Percentiles rank a stretch among this genome's conserved stretches.
These are phyloP conservation scores for Hemibagrus guttatus DNA, from an alignment of 2,797 vertebrate species.

Conservation along the genomic window DNA sequence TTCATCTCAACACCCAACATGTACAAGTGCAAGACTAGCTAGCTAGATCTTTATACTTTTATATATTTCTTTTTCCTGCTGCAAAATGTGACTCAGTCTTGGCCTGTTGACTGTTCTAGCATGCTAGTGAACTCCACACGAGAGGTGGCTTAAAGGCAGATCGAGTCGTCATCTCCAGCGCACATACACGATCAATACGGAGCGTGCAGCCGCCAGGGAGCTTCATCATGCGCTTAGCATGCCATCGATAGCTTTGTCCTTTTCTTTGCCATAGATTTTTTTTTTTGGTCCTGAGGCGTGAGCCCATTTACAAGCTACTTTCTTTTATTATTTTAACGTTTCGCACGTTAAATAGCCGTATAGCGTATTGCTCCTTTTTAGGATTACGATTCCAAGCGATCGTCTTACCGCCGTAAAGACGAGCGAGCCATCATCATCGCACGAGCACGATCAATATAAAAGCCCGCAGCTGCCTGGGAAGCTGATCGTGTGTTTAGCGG, in stretches of 20 bases:
- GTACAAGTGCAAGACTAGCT: not conserved
- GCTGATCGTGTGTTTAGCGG: conserved; percentile 14
- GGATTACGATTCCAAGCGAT: not conserved
- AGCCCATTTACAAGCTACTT: not conserved
- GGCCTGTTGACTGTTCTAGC: not conserved
- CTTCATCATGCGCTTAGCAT: conserved; percentile 3
- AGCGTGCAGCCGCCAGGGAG: not conserved
- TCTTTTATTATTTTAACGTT: not conserved
- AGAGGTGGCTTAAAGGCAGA: not conserved
- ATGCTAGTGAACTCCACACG: not conserved
- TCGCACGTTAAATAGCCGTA: not conserved
- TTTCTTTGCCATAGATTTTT: conserved; percentile 1
- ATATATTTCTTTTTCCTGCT: not conserved
- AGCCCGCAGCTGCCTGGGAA: conserved; percentile 4
- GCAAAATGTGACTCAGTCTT: not conserved
- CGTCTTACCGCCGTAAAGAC: not conserved
- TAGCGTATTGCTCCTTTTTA: not conserved
- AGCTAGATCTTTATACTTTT: not conserved
- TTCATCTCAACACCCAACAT: not conserved
- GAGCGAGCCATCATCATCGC: not conserved
- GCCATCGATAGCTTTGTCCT: conserved; percentile 28
- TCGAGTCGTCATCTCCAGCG: conserved; percentile 19
- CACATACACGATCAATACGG: conserved; percentile 27
- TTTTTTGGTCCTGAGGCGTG: not conserved
- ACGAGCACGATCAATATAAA: conserved; percentile 1